Percentiles rank a stretch among this genome's conserved stretches.
phyloP scores from a whole-genome alignment of 64 coral and sea anemone genomes.

The Exaiptasia diaphana region DNA sequence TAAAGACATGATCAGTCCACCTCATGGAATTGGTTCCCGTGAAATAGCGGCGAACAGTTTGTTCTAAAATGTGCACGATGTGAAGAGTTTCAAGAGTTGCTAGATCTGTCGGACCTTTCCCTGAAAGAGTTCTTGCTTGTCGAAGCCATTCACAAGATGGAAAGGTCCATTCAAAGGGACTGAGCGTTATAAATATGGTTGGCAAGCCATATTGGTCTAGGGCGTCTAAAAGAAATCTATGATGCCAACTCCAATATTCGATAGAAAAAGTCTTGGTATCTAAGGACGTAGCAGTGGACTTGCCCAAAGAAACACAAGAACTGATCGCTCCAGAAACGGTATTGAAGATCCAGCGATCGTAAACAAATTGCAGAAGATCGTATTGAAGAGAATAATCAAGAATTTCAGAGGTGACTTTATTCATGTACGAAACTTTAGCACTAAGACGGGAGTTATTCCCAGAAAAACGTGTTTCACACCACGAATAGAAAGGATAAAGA shows the following conservation, averaged over 20 bases:
- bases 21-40: slow-evolving; percentile 28
- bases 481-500: neutral
- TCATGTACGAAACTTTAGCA: slow-evolving; percentile 19
- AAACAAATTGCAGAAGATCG: slow-evolving; percentile 37
- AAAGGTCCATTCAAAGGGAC: slow-evolving; percentile 15
- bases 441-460: neutral
- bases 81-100: neutral
- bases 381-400: slow-evolving; percentile 17
- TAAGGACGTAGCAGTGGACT: neutral
- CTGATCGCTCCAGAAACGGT: slow-evolving; percentile 26
- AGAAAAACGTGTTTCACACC: neutral
- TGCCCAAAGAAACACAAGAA: neutral
- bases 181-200: neutral
- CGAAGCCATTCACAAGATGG: neutral
- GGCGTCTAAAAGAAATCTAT: slow-evolving; percentile 2
- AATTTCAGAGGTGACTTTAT: neutral
- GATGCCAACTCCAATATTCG: slow-evolving; percentile 50
- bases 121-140: neutral
- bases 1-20: slow-evolving; percentile 37
- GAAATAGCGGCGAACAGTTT: slow-evolving; percentile 17
- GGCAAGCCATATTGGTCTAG: neutral
- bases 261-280: slow-evolving; percentile 34
- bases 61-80: slow-evolving; percentile 44
- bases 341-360: slow-evolving; percentile 58
- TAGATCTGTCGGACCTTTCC: neutral